Evolutionary conservation across 2,113 vertebrate genomes (phyloP).

Genomic region (Sinocyclocheilus grahami): DNA sequence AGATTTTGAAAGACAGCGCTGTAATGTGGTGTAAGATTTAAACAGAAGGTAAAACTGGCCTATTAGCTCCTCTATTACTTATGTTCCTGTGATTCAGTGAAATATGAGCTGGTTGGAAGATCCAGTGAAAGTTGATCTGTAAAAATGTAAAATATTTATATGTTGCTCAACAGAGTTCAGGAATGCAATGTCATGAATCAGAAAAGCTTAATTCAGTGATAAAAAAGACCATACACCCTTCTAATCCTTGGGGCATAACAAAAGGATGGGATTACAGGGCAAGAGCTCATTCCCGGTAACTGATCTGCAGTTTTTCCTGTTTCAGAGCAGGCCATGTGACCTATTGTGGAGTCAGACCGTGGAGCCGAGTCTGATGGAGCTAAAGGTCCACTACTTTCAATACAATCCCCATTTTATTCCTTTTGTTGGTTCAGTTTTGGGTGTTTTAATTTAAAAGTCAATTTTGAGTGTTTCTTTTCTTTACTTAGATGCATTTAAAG

Average conservation of each 20-base stretch:
- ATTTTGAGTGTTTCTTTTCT: background rate
- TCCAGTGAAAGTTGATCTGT: background rate
- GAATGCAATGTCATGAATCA: background rate
- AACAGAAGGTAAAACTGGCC: background rate
- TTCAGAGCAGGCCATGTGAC: slow-evolving; percentile 34
- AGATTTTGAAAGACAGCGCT: background rate
- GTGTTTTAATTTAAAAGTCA: background rate
- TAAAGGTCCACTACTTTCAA: slow-evolving; percentile 17
- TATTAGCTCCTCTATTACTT: background rate
- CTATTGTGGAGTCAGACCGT: slow-evolving; percentile 20
- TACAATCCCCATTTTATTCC: background rate
- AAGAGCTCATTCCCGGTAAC: slow-evolving; percentile 52
- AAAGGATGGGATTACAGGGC: slow-evolving; percentile 46
- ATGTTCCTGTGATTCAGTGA: background rate
- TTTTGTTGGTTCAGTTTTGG: background rate
- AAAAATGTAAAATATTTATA: background rate
- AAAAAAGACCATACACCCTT: background rate
- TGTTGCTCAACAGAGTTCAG: background rate
- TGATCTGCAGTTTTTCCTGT: slow-evolving; percentile 43
- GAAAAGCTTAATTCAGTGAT: slow-evolving; percentile 18
- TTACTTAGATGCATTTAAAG: background rate
- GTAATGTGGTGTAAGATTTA: background rate
- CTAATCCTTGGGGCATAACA: slow-evolving; percentile 23
- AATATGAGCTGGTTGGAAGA: background rate
- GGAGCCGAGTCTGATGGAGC: slow-evolving; percentile 28